These are phyloP conservation scores for Zosterops japonicus DNA, from an alignment of 2,113 vertebrate genomes.

Conservation along the genomic window DNA sequence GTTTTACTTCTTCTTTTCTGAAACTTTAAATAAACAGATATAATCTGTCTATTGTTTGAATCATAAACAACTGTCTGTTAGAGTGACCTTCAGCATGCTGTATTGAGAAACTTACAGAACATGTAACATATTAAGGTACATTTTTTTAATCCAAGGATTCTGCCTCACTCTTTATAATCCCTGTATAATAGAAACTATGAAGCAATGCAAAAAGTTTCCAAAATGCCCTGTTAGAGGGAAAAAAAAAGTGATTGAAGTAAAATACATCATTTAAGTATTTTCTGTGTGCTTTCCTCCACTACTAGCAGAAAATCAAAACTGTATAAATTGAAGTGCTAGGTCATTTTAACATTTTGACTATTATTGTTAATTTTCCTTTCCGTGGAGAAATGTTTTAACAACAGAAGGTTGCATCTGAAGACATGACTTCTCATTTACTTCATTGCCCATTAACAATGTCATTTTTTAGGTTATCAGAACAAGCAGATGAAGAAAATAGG, in stretches of 20 bases:
- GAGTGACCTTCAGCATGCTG: not conserved
- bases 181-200: not conserved
- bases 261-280: not conserved
- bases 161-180: not conserved
- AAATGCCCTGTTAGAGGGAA: not conserved
- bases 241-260: not conserved
- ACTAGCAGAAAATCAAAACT: not conserved
- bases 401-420: not conserved
- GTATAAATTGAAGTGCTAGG: not conserved
- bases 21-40: not conserved
- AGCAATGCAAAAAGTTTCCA: not conserved
- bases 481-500: not conserved
- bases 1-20: not conserved
- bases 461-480: not conserved
- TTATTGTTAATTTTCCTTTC: not conserved
- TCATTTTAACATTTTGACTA: not conserved
- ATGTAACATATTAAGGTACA: not conserved
- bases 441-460: not conserved
- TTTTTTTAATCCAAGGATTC: not conserved
- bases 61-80: not conserved
- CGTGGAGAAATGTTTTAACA: not conserved
- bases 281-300: not conserved
- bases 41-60: not conserved
- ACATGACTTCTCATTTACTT: not conserved
- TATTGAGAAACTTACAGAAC: not conserved